Conservation (phyloP, 2,888 invertebrate species). For the Rotaria sp. region DNA sequence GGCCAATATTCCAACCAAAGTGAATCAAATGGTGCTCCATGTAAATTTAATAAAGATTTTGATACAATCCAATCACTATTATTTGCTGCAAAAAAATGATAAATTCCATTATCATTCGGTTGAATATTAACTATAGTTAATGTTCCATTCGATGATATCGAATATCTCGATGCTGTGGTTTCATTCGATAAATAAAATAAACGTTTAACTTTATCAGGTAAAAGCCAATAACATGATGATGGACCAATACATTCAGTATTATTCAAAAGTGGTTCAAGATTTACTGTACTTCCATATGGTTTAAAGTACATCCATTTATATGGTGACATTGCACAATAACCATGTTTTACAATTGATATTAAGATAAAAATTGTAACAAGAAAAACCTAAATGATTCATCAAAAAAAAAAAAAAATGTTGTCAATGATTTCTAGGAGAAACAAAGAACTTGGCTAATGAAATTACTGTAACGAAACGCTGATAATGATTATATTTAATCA, state of each 20-base stretch:
- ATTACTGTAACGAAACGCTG: no score
- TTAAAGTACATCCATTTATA: not conserved
- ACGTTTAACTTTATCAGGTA: not conserved
- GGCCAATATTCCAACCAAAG: conserved; percentile 34
- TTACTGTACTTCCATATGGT: not conserved
- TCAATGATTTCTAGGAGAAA: no score
- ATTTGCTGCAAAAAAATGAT: conserved; percentile 27
- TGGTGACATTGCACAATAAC: not conserved
- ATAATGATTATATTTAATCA: no score
- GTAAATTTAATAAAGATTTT: conserved; percentile 36
- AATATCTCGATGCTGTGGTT: not conserved
- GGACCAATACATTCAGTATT: not conserved
- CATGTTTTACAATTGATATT: not conserved
- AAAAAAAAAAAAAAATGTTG: no score
- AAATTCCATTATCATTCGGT: conserved; percentile 33
- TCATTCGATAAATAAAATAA: not conserved
- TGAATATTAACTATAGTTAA: conserved; percentile 35
- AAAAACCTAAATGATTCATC: not conserved
- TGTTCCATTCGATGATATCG: not conserved
- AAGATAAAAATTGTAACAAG: not conserved
- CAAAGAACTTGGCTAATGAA: no score
- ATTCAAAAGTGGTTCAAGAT: not conserved
- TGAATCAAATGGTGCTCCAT: conserved; percentile 34
- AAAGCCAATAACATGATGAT: not conserved
- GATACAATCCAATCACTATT: conserved; percentile 28